Evolutionary conservation across 2,797 vertebrate species (phyloP).

Genomic region (Leptodactylus fallax): DNA sequence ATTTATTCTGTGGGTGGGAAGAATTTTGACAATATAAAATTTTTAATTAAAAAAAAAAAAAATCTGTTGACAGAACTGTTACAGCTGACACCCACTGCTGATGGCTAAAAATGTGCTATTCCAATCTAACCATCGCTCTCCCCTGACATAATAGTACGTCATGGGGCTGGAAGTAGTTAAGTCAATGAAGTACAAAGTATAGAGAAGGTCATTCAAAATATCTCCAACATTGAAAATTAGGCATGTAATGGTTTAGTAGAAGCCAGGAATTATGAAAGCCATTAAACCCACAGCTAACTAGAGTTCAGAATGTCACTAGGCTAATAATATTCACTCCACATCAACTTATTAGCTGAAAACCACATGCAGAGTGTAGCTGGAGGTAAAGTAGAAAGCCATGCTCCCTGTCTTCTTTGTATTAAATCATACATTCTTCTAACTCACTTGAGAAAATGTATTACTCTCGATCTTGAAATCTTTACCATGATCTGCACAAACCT

Average conservation of each 20-base stretch:
- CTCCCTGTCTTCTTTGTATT: background rate
- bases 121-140: too few relatives aligned
- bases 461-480: too few relatives aligned
- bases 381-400: conserved; percentile 6
- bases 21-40: too few relatives aligned
- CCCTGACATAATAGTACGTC: too few relatives aligned
- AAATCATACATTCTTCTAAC: background rate
- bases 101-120: too few relatives aligned
- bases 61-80: too few relatives aligned
- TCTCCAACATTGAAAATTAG: background rate
- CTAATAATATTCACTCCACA: conserved; percentile 26
- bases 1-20: too few relatives aligned
- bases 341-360: conserved; percentile 15
- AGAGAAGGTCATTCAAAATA: background rate
- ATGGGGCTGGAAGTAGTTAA: too few relatives aligned
- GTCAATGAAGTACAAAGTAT: too few relatives aligned
- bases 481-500: too few relatives aligned
- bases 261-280: background rate
- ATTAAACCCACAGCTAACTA: conserved; percentile 13
- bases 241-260: background rate
- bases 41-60: too few relatives aligned
- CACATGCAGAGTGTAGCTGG: conserved; percentile 13
- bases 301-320: conserved; percentile 17
- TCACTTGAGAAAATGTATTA: background rate
- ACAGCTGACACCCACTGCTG: too few relatives aligned